Evolutionary conservation across 1,140 invertebrate species (phyloP), one percentile per base, ranked within the genome.

Genomic region (Medauroidea extradentata): DNA sequence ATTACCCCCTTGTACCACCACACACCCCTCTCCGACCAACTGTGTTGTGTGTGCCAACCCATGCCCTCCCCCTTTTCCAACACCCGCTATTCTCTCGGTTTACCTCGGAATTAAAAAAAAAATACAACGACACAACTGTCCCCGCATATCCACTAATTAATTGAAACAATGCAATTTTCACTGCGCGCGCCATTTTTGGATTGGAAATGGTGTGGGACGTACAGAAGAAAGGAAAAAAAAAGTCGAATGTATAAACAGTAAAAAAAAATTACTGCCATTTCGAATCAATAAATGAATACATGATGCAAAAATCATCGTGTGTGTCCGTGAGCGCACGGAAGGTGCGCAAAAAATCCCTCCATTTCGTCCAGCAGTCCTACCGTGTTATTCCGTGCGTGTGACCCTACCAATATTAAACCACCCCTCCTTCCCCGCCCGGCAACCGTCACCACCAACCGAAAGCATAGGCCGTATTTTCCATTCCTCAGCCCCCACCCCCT

Each of bases 101-200:
- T 49, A 57, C 56, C 56, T 34, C 24, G 25, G 53, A 44, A 54
- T 42, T 43, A 43, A 53, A 24, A 53, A 53, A 53, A 57, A 57
- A 55, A 55, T 24, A 41, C 41, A 44, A 41, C 2, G 18, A 41
- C 41, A n/a, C 41, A 43, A 24, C 19, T 44, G 41, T 23, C 3
- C 42, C 29, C 19, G 39, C 44, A 24, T 38, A 38, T 57, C 56
- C 56, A 57, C 56, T 57, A 57, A 57, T 57, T 57, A 57, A 57
- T 57, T 57, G 56, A 57, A 57, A 57, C 56, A 51, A 57, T 57
- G 56, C 56, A 57, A 57, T 57, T 57, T 57, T 57, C 44, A 48
- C 56, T 57, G 25, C 24, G 29, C 29, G 29, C 11, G 29, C 29
- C 29, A 34, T 34, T 34, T 34, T 34, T 34, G 29, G 29, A 34